Conservation (phyloP, 2,113 vertebrate species). For the Pangasianodon hypophthalmus region DNA sequence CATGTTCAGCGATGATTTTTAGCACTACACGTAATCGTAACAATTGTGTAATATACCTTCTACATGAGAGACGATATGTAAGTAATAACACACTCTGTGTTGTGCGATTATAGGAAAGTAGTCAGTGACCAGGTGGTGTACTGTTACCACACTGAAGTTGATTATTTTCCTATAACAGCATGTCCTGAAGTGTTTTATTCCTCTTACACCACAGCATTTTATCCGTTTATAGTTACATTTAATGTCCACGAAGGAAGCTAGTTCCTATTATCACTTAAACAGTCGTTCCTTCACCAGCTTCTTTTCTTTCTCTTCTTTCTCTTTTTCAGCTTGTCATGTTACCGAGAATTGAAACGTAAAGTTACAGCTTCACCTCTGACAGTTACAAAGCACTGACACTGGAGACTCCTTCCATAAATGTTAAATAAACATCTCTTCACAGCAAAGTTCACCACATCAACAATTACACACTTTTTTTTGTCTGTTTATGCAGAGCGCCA, state of each 20-base stretch:
- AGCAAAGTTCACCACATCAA: background rate
- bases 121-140: too few species aligned
- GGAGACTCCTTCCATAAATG: background rate
- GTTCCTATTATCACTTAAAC: background rate
- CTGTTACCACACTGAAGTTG: background rate
- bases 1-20: background rate
- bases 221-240: background rate
- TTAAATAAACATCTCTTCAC: background rate
- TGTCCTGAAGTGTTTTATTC: background rate
- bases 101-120: background rate
- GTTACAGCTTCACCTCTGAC: background rate
- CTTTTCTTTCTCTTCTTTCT: background rate
- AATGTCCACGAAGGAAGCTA: background rate
- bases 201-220: background rate
- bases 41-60: too few species aligned
- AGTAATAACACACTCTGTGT: background rate
- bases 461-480: background rate
- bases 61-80: background rate
- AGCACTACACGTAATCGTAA: too few species aligned
- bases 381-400: background rate
- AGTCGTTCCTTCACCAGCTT: background rate
- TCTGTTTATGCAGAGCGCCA: background rate
- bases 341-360: background rate
- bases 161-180: background rate
- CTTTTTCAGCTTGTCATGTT: background rate